phyloP scores from a whole-genome alignment of 2,113 vertebrate species.

The Tragulus kanchil region DNA sequence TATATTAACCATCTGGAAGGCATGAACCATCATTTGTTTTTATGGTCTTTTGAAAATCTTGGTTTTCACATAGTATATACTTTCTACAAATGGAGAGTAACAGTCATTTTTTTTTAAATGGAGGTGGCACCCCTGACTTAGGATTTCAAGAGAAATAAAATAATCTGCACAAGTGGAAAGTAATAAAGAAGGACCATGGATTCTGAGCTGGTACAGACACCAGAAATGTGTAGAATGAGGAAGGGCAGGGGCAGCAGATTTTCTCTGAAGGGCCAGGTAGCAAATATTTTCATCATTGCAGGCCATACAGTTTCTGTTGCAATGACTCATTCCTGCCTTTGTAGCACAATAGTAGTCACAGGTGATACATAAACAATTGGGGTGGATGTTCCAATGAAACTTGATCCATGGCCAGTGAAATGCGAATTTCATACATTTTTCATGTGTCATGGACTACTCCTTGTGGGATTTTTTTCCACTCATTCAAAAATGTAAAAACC shows the following conservation, averaged over 20 bases:
- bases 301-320: neutral
- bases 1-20: neutral
- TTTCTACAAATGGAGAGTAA: neutral
- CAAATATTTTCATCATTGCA: neutral
- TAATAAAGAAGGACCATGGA: neutral
- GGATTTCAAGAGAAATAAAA: slow-evolving; percentile 56
- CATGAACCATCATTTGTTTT: slow-evolving; percentile 13
- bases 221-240: slow-evolving; percentile 25
- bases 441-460: neutral
- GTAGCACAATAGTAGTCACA: neutral
- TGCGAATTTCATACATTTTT: neutral
- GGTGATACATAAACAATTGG: neutral
- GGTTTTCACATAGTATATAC: neutral
- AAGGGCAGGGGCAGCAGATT: neutral
- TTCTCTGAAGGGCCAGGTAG: neutral
- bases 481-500: neutral
- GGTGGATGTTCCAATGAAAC: neutral
- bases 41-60: slow-evolving; percentile 28
- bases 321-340: neutral
- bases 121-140: neutral
- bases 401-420: neutral
- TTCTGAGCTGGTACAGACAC: neutral
- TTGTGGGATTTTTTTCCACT: neutral
- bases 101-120: neutral
- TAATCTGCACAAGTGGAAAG: slow-evolving; percentile 41